Evolutionary conservation across 2,888 invertebrate genomes (phyloP).

Genomic region (Sphaerophoria rueppellii): DNA sequence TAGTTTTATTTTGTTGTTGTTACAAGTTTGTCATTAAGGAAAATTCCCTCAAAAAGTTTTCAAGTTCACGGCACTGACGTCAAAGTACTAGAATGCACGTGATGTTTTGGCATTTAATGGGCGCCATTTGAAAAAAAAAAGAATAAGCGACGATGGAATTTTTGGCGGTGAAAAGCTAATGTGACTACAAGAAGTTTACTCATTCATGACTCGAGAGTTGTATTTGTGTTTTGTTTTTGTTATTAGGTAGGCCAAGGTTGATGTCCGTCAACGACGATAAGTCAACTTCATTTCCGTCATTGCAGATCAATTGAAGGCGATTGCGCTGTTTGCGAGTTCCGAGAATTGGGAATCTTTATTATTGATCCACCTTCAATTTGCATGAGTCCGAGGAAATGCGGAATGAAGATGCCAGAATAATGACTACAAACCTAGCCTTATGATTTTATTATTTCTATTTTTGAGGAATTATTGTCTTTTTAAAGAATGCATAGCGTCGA

Average conservation of each 20-base stretch:
- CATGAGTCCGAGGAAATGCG: too few species aligned
- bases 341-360: background rate
- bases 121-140: conserved; percentile 33
- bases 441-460: conserved; percentile 11
- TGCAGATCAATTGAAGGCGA: conserved; percentile 27
- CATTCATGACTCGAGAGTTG: background rate
- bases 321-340: background rate
- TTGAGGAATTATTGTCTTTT: conserved; percentile 2
- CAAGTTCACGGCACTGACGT: conserved; percentile 48
- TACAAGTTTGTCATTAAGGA: conserved; percentile 12
- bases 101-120: conserved; percentile 42
- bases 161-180: conserved; percentile 3
- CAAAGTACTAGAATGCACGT: conserved; percentile 23
- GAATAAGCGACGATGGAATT: conserved; percentile 2
- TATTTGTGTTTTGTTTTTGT: background rate
- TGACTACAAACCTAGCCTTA: too few species aligned
- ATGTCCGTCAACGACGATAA: background rate
- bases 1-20: background rate
- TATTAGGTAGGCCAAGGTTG: background rate
- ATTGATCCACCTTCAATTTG: too few species aligned
- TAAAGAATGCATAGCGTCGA: background rate
- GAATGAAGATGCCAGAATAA: too few species aligned
- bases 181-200: conserved; percentile 8
- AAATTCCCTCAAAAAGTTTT: conserved; percentile 40
- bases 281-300: conserved; percentile 26